Conservation (phyloP, 2,113 vertebrate species). For the Theristicus caerulescens region DNA sequence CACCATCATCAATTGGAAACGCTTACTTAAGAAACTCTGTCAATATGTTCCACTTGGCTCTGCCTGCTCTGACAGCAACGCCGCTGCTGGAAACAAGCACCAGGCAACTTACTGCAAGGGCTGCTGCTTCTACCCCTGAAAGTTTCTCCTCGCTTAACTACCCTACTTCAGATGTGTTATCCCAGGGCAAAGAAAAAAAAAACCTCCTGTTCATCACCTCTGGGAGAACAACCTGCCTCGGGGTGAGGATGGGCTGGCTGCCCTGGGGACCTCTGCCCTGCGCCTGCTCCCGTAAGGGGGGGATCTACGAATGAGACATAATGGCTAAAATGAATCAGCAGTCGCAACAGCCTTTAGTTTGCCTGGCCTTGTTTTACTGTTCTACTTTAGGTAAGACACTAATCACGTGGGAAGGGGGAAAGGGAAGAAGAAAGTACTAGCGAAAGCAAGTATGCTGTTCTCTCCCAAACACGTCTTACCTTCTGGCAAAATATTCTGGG, state of each 20-base stretch:
- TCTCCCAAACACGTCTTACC: neutral
- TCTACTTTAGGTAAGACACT: slow-evolving; percentile 45
- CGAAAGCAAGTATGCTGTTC: neutral
- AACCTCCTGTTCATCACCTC: slow-evolving; percentile 34
- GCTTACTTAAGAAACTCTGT: slow-evolving; percentile 55
- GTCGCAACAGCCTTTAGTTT: slow-evolving; percentile 8
- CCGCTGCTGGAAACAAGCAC: neutral
- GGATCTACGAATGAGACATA: slow-evolving; percentile 34
- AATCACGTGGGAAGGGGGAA: neutral
- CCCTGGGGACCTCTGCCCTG: slow-evolving; percentile 37
- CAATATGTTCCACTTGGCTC: slow-evolving; percentile 6
- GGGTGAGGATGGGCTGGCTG: slow-evolving; percentile 1
- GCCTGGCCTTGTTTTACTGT: slow-evolving; percentile 35
- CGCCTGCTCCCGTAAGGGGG: slow-evolving; percentile 1
- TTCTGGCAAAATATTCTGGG: slow-evolving; percentile 9
- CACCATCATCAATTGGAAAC: slow-evolving; percentile 57
- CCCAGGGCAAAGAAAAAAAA: neutral
- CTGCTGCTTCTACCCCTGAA: neutral
- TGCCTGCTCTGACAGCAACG: neutral
- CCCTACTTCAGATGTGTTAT: neutral
- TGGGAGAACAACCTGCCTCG: slow-evolving; percentile 64
- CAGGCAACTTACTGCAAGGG: slow-evolving; percentile 25
- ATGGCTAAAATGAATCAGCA: slow-evolving; percentile 57
- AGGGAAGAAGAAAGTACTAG: neutral
- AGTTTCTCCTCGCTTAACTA: neutral